Evolutionary conservation across 2,797 vertebrate species (phyloP).

Genomic region (Pantherophis vulpinus): DNA sequence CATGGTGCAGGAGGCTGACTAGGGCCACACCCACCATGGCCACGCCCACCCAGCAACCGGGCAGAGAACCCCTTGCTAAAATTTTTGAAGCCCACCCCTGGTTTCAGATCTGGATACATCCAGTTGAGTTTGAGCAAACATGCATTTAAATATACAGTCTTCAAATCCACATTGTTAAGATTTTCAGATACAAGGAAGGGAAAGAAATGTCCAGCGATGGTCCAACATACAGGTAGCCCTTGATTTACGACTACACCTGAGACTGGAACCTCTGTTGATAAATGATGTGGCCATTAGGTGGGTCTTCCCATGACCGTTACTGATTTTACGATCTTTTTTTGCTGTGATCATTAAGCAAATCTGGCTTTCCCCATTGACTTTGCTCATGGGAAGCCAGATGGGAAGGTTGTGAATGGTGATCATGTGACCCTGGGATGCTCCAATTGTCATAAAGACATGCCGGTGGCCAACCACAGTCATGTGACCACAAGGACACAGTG

Average conservation of each 20-base stretch:
- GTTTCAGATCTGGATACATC: background rate
- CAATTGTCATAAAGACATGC: background rate
- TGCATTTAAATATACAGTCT: accelerated
- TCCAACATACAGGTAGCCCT: background rate
- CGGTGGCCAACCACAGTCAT: too few species aligned
- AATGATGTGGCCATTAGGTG: background rate
- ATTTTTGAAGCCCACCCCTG: too few species aligned
- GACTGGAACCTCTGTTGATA: background rate
- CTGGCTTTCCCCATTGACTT: background rate
- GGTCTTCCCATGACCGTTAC: background rate
- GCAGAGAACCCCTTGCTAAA: too few species aligned
- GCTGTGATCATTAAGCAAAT: background rate
- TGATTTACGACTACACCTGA: background rate
- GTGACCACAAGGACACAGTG: too few species aligned
- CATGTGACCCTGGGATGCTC: background rate
- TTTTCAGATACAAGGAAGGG: background rate
- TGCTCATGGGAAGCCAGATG: background rate
- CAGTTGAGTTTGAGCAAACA: background rate
- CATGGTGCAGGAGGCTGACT: too few species aligned
- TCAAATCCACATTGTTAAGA: background rate
- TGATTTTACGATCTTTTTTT: background rate
- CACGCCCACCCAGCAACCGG: too few species aligned
- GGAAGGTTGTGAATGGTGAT: background rate
- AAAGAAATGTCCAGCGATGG: background rate
- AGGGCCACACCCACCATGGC: too few species aligned